These are phyloP conservation scores for Xylota segnis DNA, from an alignment of 2,888 invertebrate species.

Conservation along the genomic window DNA sequence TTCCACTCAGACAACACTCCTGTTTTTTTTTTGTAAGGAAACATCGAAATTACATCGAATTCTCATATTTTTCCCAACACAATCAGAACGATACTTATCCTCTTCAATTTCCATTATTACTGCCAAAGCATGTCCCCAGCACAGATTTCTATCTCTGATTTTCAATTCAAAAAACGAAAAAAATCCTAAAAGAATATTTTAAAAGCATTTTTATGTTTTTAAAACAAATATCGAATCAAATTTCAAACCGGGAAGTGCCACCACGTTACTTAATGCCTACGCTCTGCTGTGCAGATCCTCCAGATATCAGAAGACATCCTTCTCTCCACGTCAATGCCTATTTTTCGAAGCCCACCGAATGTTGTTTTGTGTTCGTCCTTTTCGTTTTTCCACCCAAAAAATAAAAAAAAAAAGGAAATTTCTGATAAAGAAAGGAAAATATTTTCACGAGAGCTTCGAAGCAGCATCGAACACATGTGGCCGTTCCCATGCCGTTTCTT, in stretches of 20 bases:
- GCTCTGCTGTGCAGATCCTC: slow-evolving; percentile 13
- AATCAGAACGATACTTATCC: slow-evolving; percentile 1
- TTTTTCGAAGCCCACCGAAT: slow-evolving; percentile 39
- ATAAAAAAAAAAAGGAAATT: slow-evolving; percentile 19
- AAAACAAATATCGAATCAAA: slow-evolving; percentile 76
- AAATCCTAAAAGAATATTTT: slow-evolving; percentile 39
- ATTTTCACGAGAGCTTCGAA: slow-evolving; percentile 62
- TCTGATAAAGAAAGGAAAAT: slow-evolving; percentile 51
- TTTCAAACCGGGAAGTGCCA: slow-evolving; percentile 63
- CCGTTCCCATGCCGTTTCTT: slow-evolving; percentile 69
- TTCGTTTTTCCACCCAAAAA: slow-evolving; percentile 24
- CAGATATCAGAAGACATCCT: slow-evolving; percentile 43
- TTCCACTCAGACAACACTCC: slow-evolving; percentile 3
- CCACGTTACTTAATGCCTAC: slow-evolving; percentile 55
- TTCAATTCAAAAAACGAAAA: slow-evolving; percentile 7
- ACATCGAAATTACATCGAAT: neutral
- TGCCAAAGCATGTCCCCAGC: slow-evolving; percentile 24
- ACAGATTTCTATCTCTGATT: slow-evolving; percentile 26
- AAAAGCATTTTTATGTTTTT: slow-evolving; percentile 76
- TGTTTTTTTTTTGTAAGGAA: neutral
- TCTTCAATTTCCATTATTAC: slow-evolving; percentile 28
- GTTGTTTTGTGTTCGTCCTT: slow-evolving; percentile 13
- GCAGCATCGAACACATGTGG: slow-evolving; percentile 49
- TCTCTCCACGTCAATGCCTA: slow-evolving; percentile 40
- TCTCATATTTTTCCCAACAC: slow-evolving; percentile 7